Conservation (phyloP, 2,113 vertebrate genomes). For the Leuciscus idus region DNA sequence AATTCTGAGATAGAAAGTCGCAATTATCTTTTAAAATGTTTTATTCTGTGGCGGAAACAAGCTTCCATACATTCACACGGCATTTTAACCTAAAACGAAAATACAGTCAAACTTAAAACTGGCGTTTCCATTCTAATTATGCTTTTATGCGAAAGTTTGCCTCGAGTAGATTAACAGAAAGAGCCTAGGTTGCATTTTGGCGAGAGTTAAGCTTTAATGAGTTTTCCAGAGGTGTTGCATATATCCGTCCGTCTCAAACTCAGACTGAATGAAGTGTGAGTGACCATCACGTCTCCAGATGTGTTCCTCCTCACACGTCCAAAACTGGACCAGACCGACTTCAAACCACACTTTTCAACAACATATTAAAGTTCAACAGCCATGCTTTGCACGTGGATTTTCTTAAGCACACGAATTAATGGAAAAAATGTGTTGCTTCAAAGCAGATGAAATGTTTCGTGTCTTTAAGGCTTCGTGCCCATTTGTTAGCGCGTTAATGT, state of each 20-base stretch:
- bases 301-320: not conserved
- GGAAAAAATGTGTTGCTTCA: not conserved
- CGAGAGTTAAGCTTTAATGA: not conserved
- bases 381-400: constrained; percentile 17
- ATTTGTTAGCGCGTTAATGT: constrained; percentile 19
- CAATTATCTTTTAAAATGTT: no score
- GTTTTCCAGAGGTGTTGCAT: constrained; percentile 15
- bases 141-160: no score
- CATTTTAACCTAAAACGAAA: no score
- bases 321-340: not conserved
- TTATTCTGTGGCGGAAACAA: no score
- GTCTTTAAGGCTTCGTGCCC: not conserved
- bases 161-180: not conserved
- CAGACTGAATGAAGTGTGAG: not conserved
- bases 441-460: not conserved
- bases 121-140: no score
- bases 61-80: no score
- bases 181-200: no score
- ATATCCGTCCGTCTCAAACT: not conserved
- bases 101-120: no score
- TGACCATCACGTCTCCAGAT: constrained; percentile 19
- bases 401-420: constrained; percentile 18
- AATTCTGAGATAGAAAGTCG: no score
- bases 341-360: constrained; percentile 14
- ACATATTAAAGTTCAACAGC: not conserved